Base-by-base conservation (phyloP, 2,113 vertebrate species). In the Paratilapia polleni region DNA sequence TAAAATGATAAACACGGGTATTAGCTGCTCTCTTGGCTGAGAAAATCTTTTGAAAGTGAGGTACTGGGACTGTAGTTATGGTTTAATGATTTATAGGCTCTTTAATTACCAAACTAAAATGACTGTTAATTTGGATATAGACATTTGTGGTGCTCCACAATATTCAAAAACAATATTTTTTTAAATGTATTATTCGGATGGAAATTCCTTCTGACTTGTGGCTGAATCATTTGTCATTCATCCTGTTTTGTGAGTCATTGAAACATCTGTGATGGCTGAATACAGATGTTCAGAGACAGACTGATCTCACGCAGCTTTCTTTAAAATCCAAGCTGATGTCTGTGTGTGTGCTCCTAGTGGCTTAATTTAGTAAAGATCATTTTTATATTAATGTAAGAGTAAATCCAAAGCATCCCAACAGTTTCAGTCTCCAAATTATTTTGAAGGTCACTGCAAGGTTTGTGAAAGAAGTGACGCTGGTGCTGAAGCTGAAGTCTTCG, bases 361-460 rank as follows among this genome's bases (percentile, higher is more conserved):
- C 31, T 73, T 63, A 11, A 84, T 81, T 77, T 59, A 77, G 57
- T 73, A 63, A 58, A 59, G 22, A 52, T 52, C 52, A 52, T 19
- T 63, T 81, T 84, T 31, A 49, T 59, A 41, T 78, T 77, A 28
- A 84, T 81, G 6, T 14, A 24, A 78, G 58, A 20, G 1, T 61
- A 61, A 73, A 73, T 24, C 20, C 3, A 63, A 14, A 34, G 22
- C 20, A 57, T 28, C 24, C 7, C 52, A 80, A 86, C 26, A 28
- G 26, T 76, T 74, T 78, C 17, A 54, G 26, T 31, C 31, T 70
- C 26, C 3, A 58, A 56, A 66, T 75, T 24, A 47, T 38, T 60
- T 57, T 15, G 7, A 60, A 70, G 2, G 36, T 15, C 0, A 1
- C 14, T n/a, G 10, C 28, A 54, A 31, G 58, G 38, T 64, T 57